phyloP scores from a whole-genome alignment of 2,888 invertebrate species.

The Fissipunctia ypsillon region DNA sequence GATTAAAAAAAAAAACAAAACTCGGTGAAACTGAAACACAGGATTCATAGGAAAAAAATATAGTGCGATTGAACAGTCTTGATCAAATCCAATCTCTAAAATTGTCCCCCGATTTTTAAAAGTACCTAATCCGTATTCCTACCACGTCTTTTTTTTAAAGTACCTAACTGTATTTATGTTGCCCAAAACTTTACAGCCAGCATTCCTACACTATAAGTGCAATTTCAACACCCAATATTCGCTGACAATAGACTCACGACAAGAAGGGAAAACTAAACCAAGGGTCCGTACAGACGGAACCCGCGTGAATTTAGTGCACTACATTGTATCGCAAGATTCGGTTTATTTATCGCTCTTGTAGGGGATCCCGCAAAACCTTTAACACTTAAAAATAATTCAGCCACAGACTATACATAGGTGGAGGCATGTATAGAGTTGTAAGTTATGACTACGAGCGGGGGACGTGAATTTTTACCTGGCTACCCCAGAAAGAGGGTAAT shows the following conservation, averaged over 20 bases:
- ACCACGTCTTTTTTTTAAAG: neutral
- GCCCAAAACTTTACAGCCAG: neutral
- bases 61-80: constrained; percentile 14
- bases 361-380: constrained; percentile 77
- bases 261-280: constrained; percentile 57
- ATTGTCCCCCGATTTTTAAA: neutral
- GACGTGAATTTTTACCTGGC: constrained; percentile 35
- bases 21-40: neutral
- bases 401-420: constrained; percentile 24
- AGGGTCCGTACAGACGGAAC: constrained; percentile 47
- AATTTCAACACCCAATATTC: constrained; percentile 47
- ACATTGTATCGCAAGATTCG: constrained; percentile 67
- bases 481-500: neutral
- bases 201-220: constrained; percentile 40
- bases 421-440: constrained; percentile 40
- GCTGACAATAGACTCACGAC: constrained; percentile 60
- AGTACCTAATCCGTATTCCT: too few relatives aligned
- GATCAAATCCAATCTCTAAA: neutral
- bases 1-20: neutral
- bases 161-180: constrained; percentile 10
- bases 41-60: neutral
- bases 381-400: constrained; percentile 84
- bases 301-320: constrained; percentile 69
- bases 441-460: constrained; percentile 41
- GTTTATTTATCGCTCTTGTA: constrained; percentile 75